A percentile compares a stretch with the other conserved stretches of the same genome.
These are phyloP conservation scores for Papilio glaucus DNA, from an alignment of 1,140 invertebrate species.

Conservation along the genomic window DNA sequence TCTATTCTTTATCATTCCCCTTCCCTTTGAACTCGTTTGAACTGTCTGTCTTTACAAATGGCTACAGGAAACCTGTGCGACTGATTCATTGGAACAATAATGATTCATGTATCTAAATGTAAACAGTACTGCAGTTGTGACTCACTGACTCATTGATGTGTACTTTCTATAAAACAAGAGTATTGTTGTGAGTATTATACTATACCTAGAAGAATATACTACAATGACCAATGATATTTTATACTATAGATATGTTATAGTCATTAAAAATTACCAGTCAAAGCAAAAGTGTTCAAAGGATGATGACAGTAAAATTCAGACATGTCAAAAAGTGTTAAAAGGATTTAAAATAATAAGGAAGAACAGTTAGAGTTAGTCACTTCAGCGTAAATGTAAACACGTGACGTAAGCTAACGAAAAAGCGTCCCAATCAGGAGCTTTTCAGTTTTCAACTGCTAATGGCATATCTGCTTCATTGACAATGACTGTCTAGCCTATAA, in stretches of 20 bases:
- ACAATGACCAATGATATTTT: not conserved
- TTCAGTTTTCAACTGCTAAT: too few relatives aligned
- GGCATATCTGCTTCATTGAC: too few relatives aligned
- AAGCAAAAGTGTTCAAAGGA: too few relatives aligned
- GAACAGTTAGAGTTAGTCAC: too few relatives aligned
- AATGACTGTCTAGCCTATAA: too few relatives aligned
- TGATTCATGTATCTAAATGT: conserved; percentile 24
- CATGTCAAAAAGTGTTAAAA: too few relatives aligned
- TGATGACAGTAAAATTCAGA: too few relatives aligned
- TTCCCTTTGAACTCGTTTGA: conserved; percentile 27
- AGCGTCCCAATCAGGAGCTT: too few relatives aligned
- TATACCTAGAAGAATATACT: too few relatives aligned
- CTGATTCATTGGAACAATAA: conserved; percentile 25
- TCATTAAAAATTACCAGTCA: not conserved
- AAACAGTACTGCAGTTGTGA: conserved; percentile 4
- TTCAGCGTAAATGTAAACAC: too few relatives aligned
- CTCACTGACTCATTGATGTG: not conserved
- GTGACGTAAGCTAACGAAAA: too few relatives aligned
- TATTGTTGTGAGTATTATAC: not conserved
- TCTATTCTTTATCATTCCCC: conserved; percentile 15
- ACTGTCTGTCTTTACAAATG: conserved; percentile 6
- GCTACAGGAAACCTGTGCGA: conserved; percentile 31
- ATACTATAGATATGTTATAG: not conserved
- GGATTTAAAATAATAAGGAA: too few relatives aligned
- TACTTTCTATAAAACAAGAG: conserved; percentile 21